These are phyloP conservation scores for Venusia cambrica DNA, from an alignment of 2,888 invertebrate species.

Conservation along the genomic window DNA sequence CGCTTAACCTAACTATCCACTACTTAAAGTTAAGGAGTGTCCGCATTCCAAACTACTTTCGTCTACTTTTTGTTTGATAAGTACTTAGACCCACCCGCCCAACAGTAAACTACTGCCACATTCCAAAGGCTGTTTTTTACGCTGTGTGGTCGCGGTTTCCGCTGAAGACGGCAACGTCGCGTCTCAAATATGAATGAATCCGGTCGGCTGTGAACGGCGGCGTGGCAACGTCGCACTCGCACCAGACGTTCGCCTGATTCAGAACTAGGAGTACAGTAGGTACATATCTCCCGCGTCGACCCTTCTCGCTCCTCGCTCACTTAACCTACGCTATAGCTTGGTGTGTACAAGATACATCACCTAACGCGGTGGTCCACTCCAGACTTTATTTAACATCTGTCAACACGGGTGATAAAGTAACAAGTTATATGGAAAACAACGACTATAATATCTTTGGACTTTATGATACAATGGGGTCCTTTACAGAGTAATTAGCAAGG, in stretches of 20 bases:
- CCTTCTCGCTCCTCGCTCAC: slow-evolving; percentile 42
- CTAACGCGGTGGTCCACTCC: slow-evolving; percentile 44
- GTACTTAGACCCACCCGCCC: slow-evolving; percentile 69
- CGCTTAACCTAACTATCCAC: slow-evolving; percentile 7
- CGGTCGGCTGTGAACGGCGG: slow-evolving; percentile 72
- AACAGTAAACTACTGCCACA: slow-evolving; percentile 74
- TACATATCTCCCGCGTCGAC: slow-evolving; percentile 69
- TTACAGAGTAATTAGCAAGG: too few species aligned
- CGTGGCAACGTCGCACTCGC: slow-evolving; percentile 75
- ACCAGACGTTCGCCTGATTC: slow-evolving; percentile 75
- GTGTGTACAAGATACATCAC: slow-evolving; percentile 25
- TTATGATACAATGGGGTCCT: too few species aligned
- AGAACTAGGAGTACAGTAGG: too few species aligned
- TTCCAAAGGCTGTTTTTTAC: slow-evolving; percentile 78
- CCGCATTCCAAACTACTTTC: slow-evolving; percentile 66
- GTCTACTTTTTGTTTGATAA: slow-evolving; percentile 67
- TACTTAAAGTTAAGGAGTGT: slow-evolving; percentile 43
- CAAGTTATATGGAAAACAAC: not conserved
- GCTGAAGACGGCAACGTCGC: slow-evolving; percentile 78
- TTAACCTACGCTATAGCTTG: slow-evolving; percentile 29
- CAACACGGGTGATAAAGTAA: slow-evolving; percentile 22
- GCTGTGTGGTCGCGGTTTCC: slow-evolving; percentile 80
- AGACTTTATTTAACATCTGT: slow-evolving; percentile 24
- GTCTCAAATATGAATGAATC: slow-evolving; percentile 80
- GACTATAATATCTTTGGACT: slow-evolving; percentile 1